Evolutionary conservation across 2,797 vertebrate species (phyloP), one percentile per base, ranked within the genome.

Genomic region (Silurus lanzhouensis): DNA sequence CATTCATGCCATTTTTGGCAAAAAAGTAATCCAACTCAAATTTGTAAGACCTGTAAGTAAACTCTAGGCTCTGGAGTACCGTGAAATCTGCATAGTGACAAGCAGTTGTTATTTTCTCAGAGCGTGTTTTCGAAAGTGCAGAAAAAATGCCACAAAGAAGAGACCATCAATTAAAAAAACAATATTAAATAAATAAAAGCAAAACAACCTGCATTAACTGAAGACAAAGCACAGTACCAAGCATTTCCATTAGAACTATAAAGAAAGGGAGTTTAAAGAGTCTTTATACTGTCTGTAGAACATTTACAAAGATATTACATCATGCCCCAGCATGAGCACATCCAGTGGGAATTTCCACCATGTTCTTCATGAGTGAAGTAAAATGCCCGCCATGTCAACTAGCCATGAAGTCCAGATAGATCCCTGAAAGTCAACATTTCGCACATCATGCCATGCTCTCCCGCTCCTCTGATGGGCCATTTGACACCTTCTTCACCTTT

Each of bases 401-500:
- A 85, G 83, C 68, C 85, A 84, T 78, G 87, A 81, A 87, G 83
- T 88, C 82, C 82, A 84, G 83, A 81, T 1, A 20, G 9, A 13
- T 60, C 75, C 75, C 27, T 58, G 55, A 60, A 76, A 38, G 38
- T 64, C 31, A n/a, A 1, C 22, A 19, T 74, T 48, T 82, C 70
- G 71, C 83, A 80, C 83, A 80, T 92, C 87, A 91, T n/a, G 88
- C 91, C 85, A 88, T 44, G 81, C 87, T 91, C 87, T 91, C 90
- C 60, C 86, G 83, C 84, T 90, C 90, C 81, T 90, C 91, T 19
- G 86, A 86, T 25, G 88, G 86, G 0, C 90, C 90, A 1, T 92
- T 91, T 61, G 87, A 88, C 38, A 91, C 31, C 82, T 90, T 92
- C 82, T 92, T 91, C 78, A 91, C 85, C 83, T 92, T 91, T 87